Conservation (phyloP, 2,113 vertebrate genomes). For the Aix galericulata region DNA sequence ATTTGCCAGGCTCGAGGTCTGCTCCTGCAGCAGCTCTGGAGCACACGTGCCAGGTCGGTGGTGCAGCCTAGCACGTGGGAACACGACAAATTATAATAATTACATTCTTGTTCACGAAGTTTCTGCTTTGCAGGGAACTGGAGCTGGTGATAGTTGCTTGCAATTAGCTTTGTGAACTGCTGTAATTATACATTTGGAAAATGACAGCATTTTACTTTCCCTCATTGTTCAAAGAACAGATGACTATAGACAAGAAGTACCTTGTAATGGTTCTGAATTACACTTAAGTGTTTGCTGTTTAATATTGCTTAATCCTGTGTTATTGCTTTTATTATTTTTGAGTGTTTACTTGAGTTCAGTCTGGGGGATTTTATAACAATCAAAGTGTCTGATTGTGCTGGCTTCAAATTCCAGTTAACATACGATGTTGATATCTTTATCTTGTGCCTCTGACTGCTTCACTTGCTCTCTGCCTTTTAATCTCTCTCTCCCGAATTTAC, state of each 20-base stretch:
- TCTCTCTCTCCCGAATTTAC: not conserved
- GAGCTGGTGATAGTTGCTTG: not conserved
- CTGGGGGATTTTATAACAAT: fast-evolving
- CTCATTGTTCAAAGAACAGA: not conserved
- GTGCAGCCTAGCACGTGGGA: fast-evolving
- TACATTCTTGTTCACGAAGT: not conserved
- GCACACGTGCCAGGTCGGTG: fast-evolving
- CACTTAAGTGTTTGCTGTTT: not conserved
- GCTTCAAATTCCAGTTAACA: not conserved
- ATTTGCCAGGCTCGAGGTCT: not conserved
- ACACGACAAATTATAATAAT: not conserved
- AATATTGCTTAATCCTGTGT: not conserved
- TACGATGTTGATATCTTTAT: not conserved
- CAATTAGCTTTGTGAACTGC: not conserved
- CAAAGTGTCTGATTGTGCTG: not conserved
- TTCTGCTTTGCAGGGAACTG: not conserved
- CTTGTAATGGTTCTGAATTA: not conserved
- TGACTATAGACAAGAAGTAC: not conserved
- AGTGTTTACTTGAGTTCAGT: not conserved
- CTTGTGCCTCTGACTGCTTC: not conserved
- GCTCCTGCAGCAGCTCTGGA: not conserved
- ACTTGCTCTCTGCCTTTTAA: not conserved
- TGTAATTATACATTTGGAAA: slow-evolving; percentile 1
- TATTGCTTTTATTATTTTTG: not conserved
- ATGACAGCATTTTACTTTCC: not conserved